Evolutionary conservation across 2,888 invertebrate species (phyloP).

Genomic region (Heteropelma amictum): DNA sequence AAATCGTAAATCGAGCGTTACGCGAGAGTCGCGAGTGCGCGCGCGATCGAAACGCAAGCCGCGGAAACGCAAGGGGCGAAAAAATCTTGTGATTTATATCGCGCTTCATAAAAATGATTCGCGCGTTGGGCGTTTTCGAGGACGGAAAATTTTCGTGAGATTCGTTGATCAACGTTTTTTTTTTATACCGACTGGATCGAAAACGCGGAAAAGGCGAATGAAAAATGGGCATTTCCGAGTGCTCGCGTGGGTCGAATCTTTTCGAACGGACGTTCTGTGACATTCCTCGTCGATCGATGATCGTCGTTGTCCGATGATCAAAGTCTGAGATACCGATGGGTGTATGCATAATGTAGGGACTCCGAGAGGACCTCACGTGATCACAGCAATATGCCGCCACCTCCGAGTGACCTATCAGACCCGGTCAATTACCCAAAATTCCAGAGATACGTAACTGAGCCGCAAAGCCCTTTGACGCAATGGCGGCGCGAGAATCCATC

Average conservation of each 20-base stretch:
- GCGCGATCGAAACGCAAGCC: neutral
- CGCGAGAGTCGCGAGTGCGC: constrained; percentile 42
- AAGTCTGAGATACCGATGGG: constrained; percentile 26
- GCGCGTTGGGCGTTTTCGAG: neutral
- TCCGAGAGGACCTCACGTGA: neutral
- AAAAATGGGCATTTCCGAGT: neutral
- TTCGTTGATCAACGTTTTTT: neutral
- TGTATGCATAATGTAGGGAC: neutral
- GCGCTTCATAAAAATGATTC: neutral
- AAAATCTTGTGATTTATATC: neutral
- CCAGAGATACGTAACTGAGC: constrained; percentile 44
- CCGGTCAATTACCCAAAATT: constrained; percentile 64
- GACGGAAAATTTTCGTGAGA: too few species aligned
- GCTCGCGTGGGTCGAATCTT: constrained; percentile 9
- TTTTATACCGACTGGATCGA: neutral
- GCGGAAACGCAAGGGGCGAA: neutral
- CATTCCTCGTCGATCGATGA: neutral
- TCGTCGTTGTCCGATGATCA: constrained; percentile 17
- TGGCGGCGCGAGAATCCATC: constrained; percentile 28
- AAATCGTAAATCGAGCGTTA: constrained; percentile 55
- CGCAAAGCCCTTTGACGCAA: constrained; percentile 48
- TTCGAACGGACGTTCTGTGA: neutral
- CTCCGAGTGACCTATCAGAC: constrained; percentile 58
- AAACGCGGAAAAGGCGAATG: neutral
- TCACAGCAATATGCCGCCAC: constrained; percentile 28